Percentiles rank a stretch among this genome's conserved stretches.
phyloP scores from a whole-genome alignment of 2,797 vertebrate species.

The Serranus cabrilla region DNA sequence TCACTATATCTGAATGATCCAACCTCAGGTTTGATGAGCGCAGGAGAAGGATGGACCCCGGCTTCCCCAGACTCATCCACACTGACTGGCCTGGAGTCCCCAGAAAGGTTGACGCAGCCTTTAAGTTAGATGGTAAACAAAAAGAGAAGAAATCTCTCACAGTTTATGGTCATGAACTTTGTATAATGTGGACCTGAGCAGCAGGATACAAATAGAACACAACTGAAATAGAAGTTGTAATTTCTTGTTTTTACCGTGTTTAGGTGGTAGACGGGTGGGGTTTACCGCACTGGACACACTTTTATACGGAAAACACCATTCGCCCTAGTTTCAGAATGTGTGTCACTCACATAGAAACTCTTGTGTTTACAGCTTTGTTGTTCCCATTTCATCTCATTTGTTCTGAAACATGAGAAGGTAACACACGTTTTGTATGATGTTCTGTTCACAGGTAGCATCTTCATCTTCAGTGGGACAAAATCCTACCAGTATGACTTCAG shows the following conservation, averaged over 20 bases:
- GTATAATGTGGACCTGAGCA: slow-evolving; percentile 23
- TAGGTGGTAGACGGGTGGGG: slow-evolving; percentile 44
- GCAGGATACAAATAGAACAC: slow-evolving; percentile 31
- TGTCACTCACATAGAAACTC: slow-evolving; percentile 12
- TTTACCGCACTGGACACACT: slow-evolving; percentile 42
- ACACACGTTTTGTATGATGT: slow-evolving; percentile 17
- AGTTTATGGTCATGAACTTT: slow-evolving; percentile 29
- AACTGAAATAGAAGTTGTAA: slow-evolving; percentile 58
- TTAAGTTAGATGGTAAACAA: slow-evolving; percentile 72
- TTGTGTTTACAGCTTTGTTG: slow-evolving; percentile 4
- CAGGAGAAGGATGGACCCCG: slow-evolving; percentile 69
- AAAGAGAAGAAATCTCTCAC: neutral
- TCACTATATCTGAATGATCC: neutral
- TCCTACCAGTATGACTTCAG: slow-evolving; percentile 76
- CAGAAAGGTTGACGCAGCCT: slow-evolving; percentile 70
- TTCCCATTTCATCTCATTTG: slow-evolving; percentile 7
- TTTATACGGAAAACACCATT: slow-evolving; percentile 30
- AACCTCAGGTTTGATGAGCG: slow-evolving; percentile 73
- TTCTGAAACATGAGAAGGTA: neutral
- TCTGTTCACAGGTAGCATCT: slow-evolving; percentile 71
- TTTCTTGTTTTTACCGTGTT: slow-evolving; percentile 47
- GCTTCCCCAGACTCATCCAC: slow-evolving; percentile 74
- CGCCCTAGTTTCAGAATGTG: slow-evolving; percentile 25
- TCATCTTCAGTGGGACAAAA: slow-evolving; percentile 75
- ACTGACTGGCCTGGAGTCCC: slow-evolving; percentile 71